These are phyloP conservation scores for Caenorhabditis brenneri DNA, from an alignment of 1,140 invertebrate species.

Conservation along the genomic window DNA sequence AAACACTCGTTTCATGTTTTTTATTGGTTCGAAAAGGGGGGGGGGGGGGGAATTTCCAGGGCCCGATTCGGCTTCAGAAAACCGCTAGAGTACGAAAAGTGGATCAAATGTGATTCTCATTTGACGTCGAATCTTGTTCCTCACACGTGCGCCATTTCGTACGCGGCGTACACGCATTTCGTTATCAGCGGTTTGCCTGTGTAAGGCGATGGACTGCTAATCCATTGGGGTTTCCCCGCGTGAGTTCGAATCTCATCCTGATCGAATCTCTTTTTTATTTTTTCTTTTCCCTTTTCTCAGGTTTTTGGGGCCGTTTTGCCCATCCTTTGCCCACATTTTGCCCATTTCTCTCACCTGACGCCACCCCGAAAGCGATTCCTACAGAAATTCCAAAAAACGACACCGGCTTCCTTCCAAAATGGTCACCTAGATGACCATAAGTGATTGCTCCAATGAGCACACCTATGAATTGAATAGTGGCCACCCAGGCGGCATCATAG, in stretches of 20 bases:
- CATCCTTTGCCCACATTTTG: constrained; percentile 52
- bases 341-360: constrained; percentile 7
- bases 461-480: constrained; percentile 51
- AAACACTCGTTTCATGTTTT: too few species aligned
- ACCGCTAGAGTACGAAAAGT: too few species aligned
- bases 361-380: constrained; percentile 45
- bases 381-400: constrained; percentile 47
- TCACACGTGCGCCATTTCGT: too few species aligned
- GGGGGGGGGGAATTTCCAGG: too few species aligned
- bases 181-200: too few species aligned
- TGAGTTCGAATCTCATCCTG: constrained; percentile 69
- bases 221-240: constrained; percentile 68
- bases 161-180: too few species aligned
- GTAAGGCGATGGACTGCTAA: constrained; percentile 58
- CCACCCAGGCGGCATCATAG: constrained; percentile 46
- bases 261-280: constrained; percentile 59
- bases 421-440: constrained; percentile 51
- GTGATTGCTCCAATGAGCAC: constrained; percentile 43
- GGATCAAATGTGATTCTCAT: too few species aligned
- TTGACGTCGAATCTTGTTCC: too few species aligned
- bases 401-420: constrained; percentile 49
- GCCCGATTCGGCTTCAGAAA: too few species aligned
- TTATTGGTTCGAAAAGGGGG: too few species aligned
- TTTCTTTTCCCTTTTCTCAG: not conserved
- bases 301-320: constrained; percentile 61